Evolutionary conservation across 1,140 invertebrate species (phyloP).

Genomic region (Drosophila prosaltans): DNA sequence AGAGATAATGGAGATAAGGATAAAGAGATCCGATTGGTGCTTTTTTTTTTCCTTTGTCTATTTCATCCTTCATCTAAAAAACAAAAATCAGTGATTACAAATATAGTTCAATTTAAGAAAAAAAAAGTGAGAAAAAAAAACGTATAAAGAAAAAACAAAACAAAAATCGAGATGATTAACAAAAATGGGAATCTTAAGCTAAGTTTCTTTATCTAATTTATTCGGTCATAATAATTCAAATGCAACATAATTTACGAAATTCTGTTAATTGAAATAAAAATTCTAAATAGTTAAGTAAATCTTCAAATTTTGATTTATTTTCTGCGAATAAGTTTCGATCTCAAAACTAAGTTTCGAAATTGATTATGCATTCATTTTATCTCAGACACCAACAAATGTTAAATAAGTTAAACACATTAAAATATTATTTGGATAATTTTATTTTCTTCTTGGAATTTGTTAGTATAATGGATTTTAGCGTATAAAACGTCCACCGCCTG

Average conservation of each 20-base stretch:
- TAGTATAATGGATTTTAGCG: too few species aligned
- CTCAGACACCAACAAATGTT: too few species aligned
- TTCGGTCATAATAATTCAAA: conserved; percentile 61
- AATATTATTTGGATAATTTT: too few species aligned
- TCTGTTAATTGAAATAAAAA: conserved; percentile 55
- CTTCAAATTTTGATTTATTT: too few species aligned
- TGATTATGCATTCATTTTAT: too few species aligned
- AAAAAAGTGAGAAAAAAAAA: conserved; percentile 20
- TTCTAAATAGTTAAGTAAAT: conserved; percentile 43
- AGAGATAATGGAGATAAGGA: conserved; percentile 38
- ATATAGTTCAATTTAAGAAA: conserved; percentile 78
- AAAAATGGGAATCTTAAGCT: conserved; percentile 45
- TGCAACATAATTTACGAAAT: conserved; percentile 61
- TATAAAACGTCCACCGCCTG: too few species aligned
- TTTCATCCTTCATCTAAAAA: conserved; percentile 57
- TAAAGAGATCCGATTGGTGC: conserved; percentile 51
- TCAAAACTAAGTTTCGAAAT: too few species aligned
- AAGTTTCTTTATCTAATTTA: conserved; percentile 71
- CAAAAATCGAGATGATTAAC: conserved; percentile 18
- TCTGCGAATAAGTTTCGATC: too few species aligned
- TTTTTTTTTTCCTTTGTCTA: conserved; percentile 60
- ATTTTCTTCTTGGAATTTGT: too few species aligned
- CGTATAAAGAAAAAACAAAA: conserved; percentile 43
- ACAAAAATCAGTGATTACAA: conserved; percentile 76
- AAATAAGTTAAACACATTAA: too few species aligned